phyloP scores from a whole-genome alignment of 2,888 invertebrate genomes.

The Brenthis hecate region DNA sequence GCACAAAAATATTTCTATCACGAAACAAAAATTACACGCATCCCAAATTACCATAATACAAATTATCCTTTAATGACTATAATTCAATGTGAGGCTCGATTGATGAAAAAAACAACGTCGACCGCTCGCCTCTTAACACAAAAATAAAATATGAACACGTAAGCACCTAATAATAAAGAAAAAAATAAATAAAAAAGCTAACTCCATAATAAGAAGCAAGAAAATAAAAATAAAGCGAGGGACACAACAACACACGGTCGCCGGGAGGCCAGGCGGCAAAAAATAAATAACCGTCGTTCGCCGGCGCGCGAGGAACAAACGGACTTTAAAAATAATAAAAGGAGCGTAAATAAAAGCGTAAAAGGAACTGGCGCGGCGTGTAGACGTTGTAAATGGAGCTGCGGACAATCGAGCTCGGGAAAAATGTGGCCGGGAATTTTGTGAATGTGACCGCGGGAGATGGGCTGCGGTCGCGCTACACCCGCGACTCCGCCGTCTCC shows the following conservation, averaged over 20 bases:
- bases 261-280: conserved; percentile 80
- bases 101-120: conserved; percentile 68
- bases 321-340: conserved; percentile 82
- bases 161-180: conserved; percentile 78
- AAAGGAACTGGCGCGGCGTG: conserved; percentile 81
- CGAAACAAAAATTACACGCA: conserved; percentile 81
- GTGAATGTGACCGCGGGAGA: conserved; percentile 72
- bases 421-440: conserved; percentile 78
- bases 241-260: conserved; percentile 82
- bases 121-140: conserved; percentile 80
- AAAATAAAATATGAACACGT: conserved; percentile 81
- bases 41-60: conserved; percentile 81
- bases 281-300: conserved; percentile 79
- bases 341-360: conserved; percentile 82
- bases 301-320: conserved; percentile 81
- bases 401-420: conserved; percentile 78
- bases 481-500: conserved; percentile 54
- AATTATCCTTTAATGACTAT: conserved; percentile 83
- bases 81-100: conserved; percentile 79
- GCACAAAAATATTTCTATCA: conserved; percentile 75
- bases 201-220: conserved; percentile 82
- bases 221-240: conserved; percentile 81
- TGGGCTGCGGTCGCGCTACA: conserved; percentile 56
- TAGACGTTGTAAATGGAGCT: conserved; percentile 82
- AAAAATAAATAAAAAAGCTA: conserved; percentile 63